Evolutionary conservation across 2,797 vertebrate genomes (phyloP).

Genomic region (Hemitrygon akajei): DNA sequence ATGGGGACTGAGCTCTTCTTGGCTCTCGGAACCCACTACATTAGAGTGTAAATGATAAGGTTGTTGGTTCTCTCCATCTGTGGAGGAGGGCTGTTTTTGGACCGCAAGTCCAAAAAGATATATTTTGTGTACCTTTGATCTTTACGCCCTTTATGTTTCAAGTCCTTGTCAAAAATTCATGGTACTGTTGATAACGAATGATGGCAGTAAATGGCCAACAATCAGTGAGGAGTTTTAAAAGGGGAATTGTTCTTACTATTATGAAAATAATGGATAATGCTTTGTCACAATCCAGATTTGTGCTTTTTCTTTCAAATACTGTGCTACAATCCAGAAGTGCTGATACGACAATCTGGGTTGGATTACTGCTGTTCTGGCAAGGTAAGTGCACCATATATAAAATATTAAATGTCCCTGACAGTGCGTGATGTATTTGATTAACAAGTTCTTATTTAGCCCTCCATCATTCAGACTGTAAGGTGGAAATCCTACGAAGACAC

Average conservation of each 20-base stretch:
- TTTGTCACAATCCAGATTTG: background rate
- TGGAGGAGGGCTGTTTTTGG: too few relatives aligned
- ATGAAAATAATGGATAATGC: background rate
- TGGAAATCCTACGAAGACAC: background rate
- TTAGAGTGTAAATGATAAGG: too few relatives aligned
- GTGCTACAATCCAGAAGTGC: background rate
- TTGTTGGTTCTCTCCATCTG: too few relatives aligned
- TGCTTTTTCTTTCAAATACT: background rate
- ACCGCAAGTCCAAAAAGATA: too few relatives aligned
- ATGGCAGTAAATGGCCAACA: background rate
- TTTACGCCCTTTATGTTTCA: background rate
- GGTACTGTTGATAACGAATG: background rate
- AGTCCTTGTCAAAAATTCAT: background rate
- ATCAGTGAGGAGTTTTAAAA: background rate
- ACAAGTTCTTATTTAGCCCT: background rate
- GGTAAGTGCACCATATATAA: background rate
- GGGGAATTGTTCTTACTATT: background rate
- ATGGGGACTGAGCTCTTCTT: too few relatives aligned
- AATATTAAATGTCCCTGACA: background rate
- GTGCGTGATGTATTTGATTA: background rate
- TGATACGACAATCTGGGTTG: background rate
- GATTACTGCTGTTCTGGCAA: background rate
- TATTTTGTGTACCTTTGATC: background rate
- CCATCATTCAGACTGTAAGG: background rate
- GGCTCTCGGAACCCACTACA: too few relatives aligned